Evolutionary conservation across 2,888 invertebrate genomes (phyloP), one percentile per base, ranked within the genome.

Genomic region (Lypha dubia): DNA sequence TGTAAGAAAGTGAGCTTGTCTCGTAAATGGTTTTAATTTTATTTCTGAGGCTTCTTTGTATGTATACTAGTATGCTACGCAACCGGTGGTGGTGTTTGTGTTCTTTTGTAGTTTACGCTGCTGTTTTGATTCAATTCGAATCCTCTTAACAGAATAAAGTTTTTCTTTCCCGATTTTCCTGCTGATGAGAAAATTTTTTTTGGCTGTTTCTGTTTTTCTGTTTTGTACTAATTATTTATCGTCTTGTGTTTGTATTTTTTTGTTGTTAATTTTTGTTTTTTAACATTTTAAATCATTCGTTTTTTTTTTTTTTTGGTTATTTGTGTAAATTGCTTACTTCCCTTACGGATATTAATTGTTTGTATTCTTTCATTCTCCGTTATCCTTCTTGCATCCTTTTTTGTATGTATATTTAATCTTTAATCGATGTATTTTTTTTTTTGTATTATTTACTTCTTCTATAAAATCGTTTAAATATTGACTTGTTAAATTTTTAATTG

Each of bases 111-210:
- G 62, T 46, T 67, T 51, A 77, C 60, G 58, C 58, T 56, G 65
- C 56, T 76, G 24, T 44, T 77, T 73, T 58, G 49, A 62, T 41
- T 58, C 53, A 46, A 87, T 63, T 79, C 77, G 86, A 76, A 86
- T 85, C 87, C 86, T 83, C 87, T 90, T 89, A 88, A 88, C 86
- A 88, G 87, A 89, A 89, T 89, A 88, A 89, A 22, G 58, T 60
- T 87, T 89, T 87, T 87, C 87, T 88, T 28, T 5, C 28, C 5
- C 28, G 85, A 86, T 88, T 88, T 88, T 89, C 86, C 87, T 67
- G 41, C 58, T 58, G 28, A 11, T 46, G 28, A 24, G 68, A 70
- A 85, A 32, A 70, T n/a, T 35, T n/a, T 35, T n/a, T 46, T 22
- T 22, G 49, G 13, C 44, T 77, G 68, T n/a, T n/a, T 49, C 35